Evolutionary conservation across 2,797 vertebrate species (phyloP).

Genomic region (Esox lucius): DNA sequence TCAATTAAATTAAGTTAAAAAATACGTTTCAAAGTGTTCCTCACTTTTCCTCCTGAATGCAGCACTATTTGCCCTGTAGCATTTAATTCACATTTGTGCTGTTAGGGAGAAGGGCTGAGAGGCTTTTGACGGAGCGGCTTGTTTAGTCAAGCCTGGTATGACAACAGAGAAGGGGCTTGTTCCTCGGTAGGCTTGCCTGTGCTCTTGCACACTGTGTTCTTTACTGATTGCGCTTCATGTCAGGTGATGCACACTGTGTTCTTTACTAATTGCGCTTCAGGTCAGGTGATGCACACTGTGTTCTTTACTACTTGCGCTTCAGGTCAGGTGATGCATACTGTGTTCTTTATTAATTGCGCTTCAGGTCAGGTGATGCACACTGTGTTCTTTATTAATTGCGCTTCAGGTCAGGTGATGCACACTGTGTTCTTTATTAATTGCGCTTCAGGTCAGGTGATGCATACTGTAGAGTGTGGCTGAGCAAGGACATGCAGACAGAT

Average conservation of each 20-base stretch:
- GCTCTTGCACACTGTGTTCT: not conserved
- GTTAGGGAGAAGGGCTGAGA: slow-evolving; percentile 3
- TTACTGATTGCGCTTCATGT: no score
- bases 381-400: no score
- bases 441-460: not conserved
- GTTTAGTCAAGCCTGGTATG: slow-evolving; percentile 21
- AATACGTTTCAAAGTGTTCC: not conserved
- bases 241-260: no score
- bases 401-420: no score
- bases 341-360: no score
- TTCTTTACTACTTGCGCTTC: no score
- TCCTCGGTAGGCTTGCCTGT: not conserved
- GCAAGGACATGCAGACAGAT: no score
- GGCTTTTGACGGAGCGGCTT: slow-evolving; percentile 19
- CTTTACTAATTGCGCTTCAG: no score
- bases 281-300: no score
- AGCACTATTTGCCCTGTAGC: not conserved
- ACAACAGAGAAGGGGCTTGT: slow-evolving; percentile 29
- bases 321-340: no score
- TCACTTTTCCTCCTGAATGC: not conserved
- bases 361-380: no score
- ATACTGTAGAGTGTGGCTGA: not conserved
- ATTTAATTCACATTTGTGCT: slow-evolving; percentile 18
- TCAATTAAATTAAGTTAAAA: slow-evolving; percentile 4
- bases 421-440: no score